Evolutionary conservation across 92 coral and sea anemone genomes (phyloP).

Genomic region (Nematostella vectensis): DNA sequence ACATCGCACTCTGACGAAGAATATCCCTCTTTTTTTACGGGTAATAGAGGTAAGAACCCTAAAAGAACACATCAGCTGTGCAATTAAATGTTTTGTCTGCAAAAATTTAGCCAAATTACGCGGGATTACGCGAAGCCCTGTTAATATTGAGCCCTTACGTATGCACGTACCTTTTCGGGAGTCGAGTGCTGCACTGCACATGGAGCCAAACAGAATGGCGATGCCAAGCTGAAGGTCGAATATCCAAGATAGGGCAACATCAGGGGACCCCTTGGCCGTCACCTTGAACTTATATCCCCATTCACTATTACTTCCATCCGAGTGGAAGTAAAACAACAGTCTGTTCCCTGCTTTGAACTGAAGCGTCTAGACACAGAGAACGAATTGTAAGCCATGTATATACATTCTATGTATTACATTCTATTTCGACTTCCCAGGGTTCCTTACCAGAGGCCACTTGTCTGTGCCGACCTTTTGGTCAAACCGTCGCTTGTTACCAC

Average conservation of each 20-base stretch:
- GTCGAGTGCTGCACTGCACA: constrained; percentile 90
- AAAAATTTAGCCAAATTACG: too few relatives aligned
- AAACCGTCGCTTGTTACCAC: constrained; percentile 84
- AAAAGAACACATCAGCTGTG: too few relatives aligned
- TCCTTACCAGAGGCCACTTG: constrained; percentile 85
- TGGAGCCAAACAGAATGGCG: constrained; percentile 91
- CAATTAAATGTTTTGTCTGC: too few relatives aligned
- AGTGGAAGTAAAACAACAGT: constrained; percentile 79
- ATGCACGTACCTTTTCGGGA: constrained; percentile 67
- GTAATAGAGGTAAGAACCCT: too few relatives aligned
- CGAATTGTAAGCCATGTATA: not conserved
- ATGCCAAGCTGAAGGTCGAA: constrained; percentile 97
- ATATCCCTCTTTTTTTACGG: too few relatives aligned
- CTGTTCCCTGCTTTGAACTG: constrained; percentile 87
- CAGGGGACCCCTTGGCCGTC: constrained; percentile 94
- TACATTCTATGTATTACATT: not conserved
- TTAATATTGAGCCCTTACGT: too few relatives aligned
- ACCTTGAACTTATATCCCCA: constrained; percentile 99
- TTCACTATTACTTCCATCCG: constrained; percentile 98
- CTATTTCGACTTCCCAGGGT: not conserved
- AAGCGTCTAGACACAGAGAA: constrained; percentile 39
- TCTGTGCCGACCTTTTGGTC: constrained; percentile 99
- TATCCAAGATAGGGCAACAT: constrained; percentile 90
- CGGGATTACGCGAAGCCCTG: too few relatives aligned
- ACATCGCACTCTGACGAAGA: too few relatives aligned